Evolutionary conservation across 2,113 vertebrate species (phyloP), one percentile per base, ranked within the genome.

Genomic region (Irena cyanogastra): DNA sequence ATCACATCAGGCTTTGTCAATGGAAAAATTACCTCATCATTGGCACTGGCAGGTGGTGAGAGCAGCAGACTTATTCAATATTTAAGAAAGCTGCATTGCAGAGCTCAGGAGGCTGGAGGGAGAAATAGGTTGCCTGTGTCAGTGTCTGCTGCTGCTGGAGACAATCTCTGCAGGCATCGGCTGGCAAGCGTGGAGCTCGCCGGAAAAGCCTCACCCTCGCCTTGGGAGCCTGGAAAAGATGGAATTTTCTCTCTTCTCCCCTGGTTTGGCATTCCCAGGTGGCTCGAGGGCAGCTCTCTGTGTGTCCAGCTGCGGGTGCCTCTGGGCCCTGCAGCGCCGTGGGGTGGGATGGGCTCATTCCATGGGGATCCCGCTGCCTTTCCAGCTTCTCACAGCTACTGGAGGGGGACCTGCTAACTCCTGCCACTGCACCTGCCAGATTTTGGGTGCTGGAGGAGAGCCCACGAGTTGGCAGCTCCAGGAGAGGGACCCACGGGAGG

Each of bases 41-140:
- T 59, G 97, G 94, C 96, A 52, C 74, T 59, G 42, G 96, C 96
- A 81, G 95, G 93, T 86, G 94, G 93, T 42, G 92, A 75, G 96
- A 94, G 87, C 84, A 54, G 96, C 94, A 94, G 94, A 83, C 89
- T 92, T 97, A 86, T 95, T 97, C 95, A 96, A 93, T 97, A 94
- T 97, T 97, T 97, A 96, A 97, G 97, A 95, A 97, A 95, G 93
- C 98, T 97, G 98, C 97, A 97, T 96, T 98, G 97, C 97, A 97
- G 98, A 95, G 97, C 95, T 66, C 59, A 81, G 95, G 54, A 85
- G 71, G 66, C 64, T 89, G 89, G 88, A 80, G 79, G 89, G 90
- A 80, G 79, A 95, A 95, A 93, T 90, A 93, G 92, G 95, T 92
- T 89, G 94, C 85, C 88, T 93, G 95, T 93, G 91, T 96, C 94